These are phyloP conservation scores for Macrosiphum euphorbiae DNA, from an alignment of 2,888 invertebrate species.

Conservation along the genomic window DNA sequence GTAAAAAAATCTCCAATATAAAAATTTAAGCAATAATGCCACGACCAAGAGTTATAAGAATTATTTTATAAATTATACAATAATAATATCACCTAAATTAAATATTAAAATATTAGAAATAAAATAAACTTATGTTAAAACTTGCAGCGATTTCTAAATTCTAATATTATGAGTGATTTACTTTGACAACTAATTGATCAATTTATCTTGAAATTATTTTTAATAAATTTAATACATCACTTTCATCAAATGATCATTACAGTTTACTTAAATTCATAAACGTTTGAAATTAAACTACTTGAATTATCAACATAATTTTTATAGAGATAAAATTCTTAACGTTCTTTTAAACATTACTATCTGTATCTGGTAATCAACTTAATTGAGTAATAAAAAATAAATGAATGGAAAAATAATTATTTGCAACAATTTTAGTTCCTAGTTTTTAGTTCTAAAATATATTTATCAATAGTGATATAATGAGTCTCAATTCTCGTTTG, in stretches of 20 bases:
- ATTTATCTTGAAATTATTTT: neutral
- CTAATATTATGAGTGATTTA: no score
- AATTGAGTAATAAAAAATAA: neutral
- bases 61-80: no score
- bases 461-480: neutral
- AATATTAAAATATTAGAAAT: no score
- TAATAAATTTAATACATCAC: neutral
- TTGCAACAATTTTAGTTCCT: neutral
- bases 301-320: neutral
- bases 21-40: no score
- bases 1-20: no score
- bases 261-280: neutral
- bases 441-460: neutral
- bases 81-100: no score
- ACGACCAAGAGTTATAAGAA: no score
- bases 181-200: no score
- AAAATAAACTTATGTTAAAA: no score
- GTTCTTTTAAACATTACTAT: neutral
- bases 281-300: neutral
- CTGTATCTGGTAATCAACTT: neutral
- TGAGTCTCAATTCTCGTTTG: neutral
- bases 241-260: neutral
- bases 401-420: neutral
- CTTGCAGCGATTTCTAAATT: no score
- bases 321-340: neutral